Base-by-base conservation (phyloP, 2,797 vertebrate genomes). In the Pempheris klunzingeri region DNA sequence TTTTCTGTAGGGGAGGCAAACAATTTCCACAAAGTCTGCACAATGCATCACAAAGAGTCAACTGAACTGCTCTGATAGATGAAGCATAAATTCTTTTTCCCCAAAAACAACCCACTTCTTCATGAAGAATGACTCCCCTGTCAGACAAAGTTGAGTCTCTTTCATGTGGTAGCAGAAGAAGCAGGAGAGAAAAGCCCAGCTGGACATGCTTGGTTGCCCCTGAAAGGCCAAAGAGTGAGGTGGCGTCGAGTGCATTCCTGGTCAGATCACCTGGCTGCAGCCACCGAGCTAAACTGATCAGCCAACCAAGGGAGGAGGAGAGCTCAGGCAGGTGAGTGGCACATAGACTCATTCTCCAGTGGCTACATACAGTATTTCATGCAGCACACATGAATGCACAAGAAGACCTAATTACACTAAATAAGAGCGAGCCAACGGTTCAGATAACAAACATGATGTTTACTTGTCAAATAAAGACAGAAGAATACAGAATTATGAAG, bases 191-290 rank as follows among this genome's bases (percentile, higher is more conserved):
- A 81, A 80, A 77, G 67, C 73, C 63, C 68, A 69, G 66, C 60
- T 59, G 79, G 85, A 82, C 73, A 85, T 76, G 84, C 83, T 84
- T 77, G 86, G 84, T 85, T 84, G 68, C 70, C 60, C 64, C 78
- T 82, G 71, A 90, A 84, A 91, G 71, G 79, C 76, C 70, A 86
- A 78, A 84, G 77, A 82, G 47, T 28, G 77, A 86, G 63, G 72
- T 59, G 76, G 52, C 12, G 43, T 71, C 1, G 14, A 81, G 60
- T 60, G 66, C 85, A 77, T 89, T 92, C 87, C 84, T 85, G 67
- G 7, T 43, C 46, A 68, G 72, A 81, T 88, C 77, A 80, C 71
- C 84, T 81, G 78, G 60, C 76, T 36, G 61, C 47, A 84, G 50
- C 44, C 50, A 34, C 34, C 7, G 7, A 59, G 28, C 22, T 32